Percentiles rank a stretch among this genome's conserved stretches.
These are phyloP conservation scores for Aricia artaxerxes DNA, from an alignment of 2,888 invertebrate genomes.

Conservation along the genomic window DNA sequence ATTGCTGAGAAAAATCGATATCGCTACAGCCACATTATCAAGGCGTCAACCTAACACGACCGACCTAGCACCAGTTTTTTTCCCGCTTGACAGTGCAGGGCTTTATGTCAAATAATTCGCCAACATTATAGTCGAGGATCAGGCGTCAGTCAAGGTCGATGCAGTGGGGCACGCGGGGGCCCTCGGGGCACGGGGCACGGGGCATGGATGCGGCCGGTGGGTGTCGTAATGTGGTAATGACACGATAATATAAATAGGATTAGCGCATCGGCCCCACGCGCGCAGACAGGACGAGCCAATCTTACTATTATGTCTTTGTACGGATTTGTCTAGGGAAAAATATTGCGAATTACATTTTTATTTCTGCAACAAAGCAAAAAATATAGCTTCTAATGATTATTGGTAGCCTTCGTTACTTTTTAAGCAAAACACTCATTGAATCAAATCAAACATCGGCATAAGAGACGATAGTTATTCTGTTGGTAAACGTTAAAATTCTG, in stretches of 20 bases:
- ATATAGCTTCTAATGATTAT: not conserved
- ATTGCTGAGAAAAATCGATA: too few relatives aligned
- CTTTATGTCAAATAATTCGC: not conserved
- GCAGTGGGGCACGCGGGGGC: slow-evolving; percentile 43
- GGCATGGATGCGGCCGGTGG: slow-evolving; percentile 56
- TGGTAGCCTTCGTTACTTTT: not conserved
- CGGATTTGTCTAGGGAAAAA: slow-evolving; percentile 20
- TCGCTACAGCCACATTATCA: too few relatives aligned
- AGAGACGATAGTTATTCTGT: too few relatives aligned
- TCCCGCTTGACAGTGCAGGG: too few relatives aligned
- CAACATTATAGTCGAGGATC: slow-evolving; percentile 19
- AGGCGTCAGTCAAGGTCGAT: slow-evolving; percentile 46
- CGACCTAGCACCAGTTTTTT: too few relatives aligned
- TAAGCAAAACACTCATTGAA: too few relatives aligned
- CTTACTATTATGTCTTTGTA: slow-evolving; percentile 20
- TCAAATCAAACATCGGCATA: too few relatives aligned
- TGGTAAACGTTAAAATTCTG: too few relatives aligned
- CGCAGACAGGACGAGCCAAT: slow-evolving; percentile 74
- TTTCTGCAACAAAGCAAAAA: not conserved
- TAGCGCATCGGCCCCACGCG: slow-evolving; percentile 74
- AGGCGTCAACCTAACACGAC: too few relatives aligned
- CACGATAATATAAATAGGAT: slow-evolving; percentile 73
- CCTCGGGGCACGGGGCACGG: not conserved
- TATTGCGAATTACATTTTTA: not conserved
- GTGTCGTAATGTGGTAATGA: slow-evolving; percentile 66